Evolutionary conservation across 1,140 invertebrate species (phyloP).

Genomic region (Bombus impatiens): DNA sequence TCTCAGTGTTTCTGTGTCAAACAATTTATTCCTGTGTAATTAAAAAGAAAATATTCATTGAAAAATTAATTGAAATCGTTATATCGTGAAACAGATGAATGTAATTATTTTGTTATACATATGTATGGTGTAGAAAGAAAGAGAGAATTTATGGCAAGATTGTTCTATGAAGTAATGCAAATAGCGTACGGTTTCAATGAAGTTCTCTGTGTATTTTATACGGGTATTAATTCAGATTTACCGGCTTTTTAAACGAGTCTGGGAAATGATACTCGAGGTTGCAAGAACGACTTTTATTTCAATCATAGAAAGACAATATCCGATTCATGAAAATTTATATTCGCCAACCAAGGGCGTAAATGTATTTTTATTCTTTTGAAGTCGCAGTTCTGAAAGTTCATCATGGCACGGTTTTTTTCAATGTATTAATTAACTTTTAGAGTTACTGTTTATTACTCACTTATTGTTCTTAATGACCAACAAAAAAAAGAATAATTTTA

Average conservation of each 20-base stretch:
- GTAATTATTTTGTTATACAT: background rate
- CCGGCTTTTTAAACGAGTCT: background rate
- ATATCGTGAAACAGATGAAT: background rate
- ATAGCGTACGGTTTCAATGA: background rate
- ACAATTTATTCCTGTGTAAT: background rate
- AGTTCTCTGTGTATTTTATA: background rate
- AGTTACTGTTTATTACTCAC: too few species aligned
- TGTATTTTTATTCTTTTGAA: constrained; percentile 2
- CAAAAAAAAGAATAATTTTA: too few species aligned
- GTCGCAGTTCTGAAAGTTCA: background rate
- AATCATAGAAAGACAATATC: background rate
- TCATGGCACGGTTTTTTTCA: background rate
- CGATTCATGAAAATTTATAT: constrained; percentile 38
- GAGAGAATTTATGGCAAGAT: background rate
- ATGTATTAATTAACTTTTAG: background rate
- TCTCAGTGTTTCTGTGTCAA: background rate
- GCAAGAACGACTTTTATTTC: background rate
- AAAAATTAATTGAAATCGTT: constrained; percentile 2
- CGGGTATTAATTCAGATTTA: constrained; percentile 10
- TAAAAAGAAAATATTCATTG: background rate
- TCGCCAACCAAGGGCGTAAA: background rate
- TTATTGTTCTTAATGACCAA: too few species aligned
- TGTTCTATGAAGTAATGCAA: constrained; percentile 16
- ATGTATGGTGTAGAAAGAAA: background rate
- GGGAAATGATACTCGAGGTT: background rate